Evolutionary conservation across 2,888 invertebrate genomes (phyloP).

Genomic region (Trachelus troglodyta): DNA sequence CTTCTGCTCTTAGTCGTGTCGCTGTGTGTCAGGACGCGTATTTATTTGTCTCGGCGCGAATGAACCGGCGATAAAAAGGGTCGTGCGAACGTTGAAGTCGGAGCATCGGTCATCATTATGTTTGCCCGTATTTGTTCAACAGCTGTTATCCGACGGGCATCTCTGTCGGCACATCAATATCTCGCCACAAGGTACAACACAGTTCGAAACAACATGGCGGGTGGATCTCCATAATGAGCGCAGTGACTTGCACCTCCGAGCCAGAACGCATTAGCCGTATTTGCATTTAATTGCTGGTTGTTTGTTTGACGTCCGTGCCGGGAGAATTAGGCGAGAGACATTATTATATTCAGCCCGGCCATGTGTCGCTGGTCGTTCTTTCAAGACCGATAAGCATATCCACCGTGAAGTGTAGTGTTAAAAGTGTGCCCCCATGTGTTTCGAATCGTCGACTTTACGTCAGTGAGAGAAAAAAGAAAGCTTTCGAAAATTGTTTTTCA

Average conservation of each 20-base stretch:
- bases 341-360: constrained; percentile 15
- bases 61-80: neutral
- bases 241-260: constrained; percentile 60
- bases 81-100: constrained; percentile 3
- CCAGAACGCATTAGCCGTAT: constrained; percentile 64
- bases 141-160: constrained; percentile 29
- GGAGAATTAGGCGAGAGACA: constrained; percentile 42
- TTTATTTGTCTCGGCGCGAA: neutral
- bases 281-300: constrained; percentile 65
- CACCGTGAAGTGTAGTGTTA: neutral
- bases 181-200: constrained; percentile 35
- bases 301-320: constrained; percentile 61
- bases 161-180: constrained; percentile 43
- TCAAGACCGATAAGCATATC: neutral
- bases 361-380: constrained; percentile 12
- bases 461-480: neutral
- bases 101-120: constrained; percentile 22
- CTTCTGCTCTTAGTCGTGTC: neutral
- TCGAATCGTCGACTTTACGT: neutral
- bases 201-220: constrained; percentile 56
- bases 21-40: neutral
- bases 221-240: constrained; percentile 60
- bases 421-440: neutral
- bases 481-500: constrained; percentile 3
- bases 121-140: constrained; percentile 30